These are phyloP conservation scores for Harpagoxenus sublaevis DNA, from an alignment of 2,888 invertebrate species.

Conservation along the genomic window DNA sequence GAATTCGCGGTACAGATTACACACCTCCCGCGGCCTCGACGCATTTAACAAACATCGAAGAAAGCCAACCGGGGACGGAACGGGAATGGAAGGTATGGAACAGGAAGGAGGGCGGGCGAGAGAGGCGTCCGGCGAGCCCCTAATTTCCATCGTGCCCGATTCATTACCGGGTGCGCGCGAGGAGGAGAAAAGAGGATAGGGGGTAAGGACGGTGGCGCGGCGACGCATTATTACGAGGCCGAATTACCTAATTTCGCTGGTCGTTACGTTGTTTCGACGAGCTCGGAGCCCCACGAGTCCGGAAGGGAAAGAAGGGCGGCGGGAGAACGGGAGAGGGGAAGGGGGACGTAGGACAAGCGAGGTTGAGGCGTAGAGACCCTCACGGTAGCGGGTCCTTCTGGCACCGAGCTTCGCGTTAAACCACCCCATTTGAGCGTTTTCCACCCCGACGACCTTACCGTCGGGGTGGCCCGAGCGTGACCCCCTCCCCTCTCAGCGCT, in stretches of 20 bases:
- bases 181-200: conserved; percentile 58
- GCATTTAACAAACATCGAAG: conserved; percentile 73
- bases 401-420: conserved; percentile 86
- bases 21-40: conserved; percentile 59
- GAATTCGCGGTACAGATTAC: conserved; percentile 57
- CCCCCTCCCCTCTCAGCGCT: conserved; percentile 63
- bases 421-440: conserved; percentile 86
- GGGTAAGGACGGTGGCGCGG: conserved; percentile 73
- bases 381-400: conserved; percentile 84
- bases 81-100: conserved; percentile 34
- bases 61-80: conserved; percentile 59
- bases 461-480: conserved; percentile 70
- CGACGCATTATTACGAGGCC: conserved; percentile 85
- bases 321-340: conserved; percentile 13
- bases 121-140: conserved; percentile 79
- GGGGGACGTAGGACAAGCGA: conserved; percentile 32
- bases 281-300: conserved; percentile 69
- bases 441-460: conserved; percentile 86
- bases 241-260: conserved; percentile 86
- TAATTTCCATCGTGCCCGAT: conserved; percentile 84
- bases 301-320: conserved; percentile 56
- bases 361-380: conserved; percentile 71
- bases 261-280: conserved; percentile 85
- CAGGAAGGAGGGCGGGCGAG: conserved; percentile 50
- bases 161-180: conserved; percentile 82